phyloP scores from a whole-genome alignment of 2,888 invertebrate species.

The Nomada fucata region DNA sequence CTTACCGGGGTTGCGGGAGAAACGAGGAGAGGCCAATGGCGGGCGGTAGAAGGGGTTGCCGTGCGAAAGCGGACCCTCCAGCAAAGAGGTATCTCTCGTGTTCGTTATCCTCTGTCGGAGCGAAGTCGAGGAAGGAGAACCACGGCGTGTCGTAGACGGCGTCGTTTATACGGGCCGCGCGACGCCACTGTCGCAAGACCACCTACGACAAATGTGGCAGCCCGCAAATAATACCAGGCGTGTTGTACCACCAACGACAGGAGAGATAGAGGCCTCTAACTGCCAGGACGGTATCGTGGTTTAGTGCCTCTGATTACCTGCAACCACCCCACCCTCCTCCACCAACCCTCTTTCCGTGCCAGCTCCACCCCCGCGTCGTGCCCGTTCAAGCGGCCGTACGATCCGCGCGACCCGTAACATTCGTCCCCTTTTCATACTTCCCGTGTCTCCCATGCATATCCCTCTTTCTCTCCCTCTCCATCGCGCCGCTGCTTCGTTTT shows the following conservation, averaged over 20 bases:
- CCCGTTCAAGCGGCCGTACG: constrained; percentile 36
- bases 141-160: constrained; percentile 55
- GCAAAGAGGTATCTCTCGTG: neutral
- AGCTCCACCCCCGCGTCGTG: constrained; percentile 54
- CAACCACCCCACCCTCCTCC: constrained; percentile 49
- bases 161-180: constrained; percentile 63
- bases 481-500: neutral
- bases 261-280: constrained; percentile 78
- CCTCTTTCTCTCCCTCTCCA: neutral
- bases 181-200: constrained; percentile 77
- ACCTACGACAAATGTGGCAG: constrained; percentile 83
- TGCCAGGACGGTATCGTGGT: constrained; percentile 81
- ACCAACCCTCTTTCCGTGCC: constrained; percentile 6
- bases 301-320: constrained; percentile 82
- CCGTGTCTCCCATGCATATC: neutral
- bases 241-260: constrained; percentile 77
- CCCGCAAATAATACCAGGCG: constrained; percentile 79
- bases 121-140: constrained; percentile 53
- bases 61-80: neutral
- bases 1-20: neutral
- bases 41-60: neutral
- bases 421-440: no score
- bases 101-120: constrained; percentile 47
- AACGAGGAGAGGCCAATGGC: neutral
- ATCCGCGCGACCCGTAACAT: constrained; percentile 3